phyloP scores from a whole-genome alignment of 2,113 vertebrate genomes.

The Condylura cristata region DNA sequence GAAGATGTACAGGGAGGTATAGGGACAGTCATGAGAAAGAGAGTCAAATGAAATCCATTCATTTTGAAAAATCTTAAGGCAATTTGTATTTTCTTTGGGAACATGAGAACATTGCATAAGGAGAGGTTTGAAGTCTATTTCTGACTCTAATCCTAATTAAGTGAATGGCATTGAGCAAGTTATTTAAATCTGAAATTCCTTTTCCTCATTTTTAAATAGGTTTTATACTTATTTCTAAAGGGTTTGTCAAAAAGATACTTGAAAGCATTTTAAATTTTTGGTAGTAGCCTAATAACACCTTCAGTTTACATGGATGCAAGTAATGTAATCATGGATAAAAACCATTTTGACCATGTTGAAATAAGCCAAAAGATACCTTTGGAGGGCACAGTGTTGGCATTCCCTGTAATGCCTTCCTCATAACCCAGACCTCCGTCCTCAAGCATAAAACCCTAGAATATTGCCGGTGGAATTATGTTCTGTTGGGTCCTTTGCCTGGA shows the following conservation, averaged over 20 bases:
- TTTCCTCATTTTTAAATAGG: constrained; percentile 13
- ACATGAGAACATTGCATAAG: neutral
- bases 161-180: neutral
- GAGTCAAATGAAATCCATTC: neutral
- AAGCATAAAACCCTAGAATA: neutral
- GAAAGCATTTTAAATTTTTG: constrained; percentile 3
- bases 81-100: neutral
- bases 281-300: neutral
- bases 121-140: neutral
- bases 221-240: constrained; percentile 22
- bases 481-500: too few species aligned
- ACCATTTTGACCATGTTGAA: neutral
- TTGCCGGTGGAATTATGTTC: neutral
- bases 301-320: neutral
- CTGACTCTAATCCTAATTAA: constrained; percentile 5
- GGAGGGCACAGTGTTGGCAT: neutral
- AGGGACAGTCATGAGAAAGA: neutral
- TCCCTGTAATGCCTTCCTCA: neutral
- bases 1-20: neutral
- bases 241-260: neutral
- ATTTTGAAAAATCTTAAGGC: neutral
- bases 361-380: neutral
- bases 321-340: neutral
- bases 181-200: neutral
- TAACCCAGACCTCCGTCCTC: neutral